Evolutionary conservation across 1,140 invertebrate genomes (phyloP), one percentile per base, ranked within the genome.

Genomic region (Mizuhopecten yessoensis): DNA sequence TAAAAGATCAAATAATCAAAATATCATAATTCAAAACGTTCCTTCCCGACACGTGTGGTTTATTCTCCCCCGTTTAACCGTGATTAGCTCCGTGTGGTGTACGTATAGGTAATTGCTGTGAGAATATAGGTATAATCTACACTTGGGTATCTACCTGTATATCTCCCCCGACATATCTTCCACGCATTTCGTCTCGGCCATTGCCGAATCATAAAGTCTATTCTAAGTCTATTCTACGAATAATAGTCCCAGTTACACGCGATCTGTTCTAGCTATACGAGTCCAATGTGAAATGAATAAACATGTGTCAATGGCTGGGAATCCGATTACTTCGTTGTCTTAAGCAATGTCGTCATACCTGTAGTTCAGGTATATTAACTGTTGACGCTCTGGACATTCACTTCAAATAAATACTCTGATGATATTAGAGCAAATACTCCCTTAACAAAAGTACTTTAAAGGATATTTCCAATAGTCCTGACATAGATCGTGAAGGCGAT

Each of bases 181-280:
- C 36, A 39, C 5, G 5, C 13, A 39, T 39, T 39, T 75, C 57
- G 57, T 75, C 23, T 75, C 57, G 57, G 57, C 57, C 11, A 75
- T 75, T 75, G 57, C 57, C 57, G 57, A 75, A 75, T 75, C n/a
- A 75, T 75, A 75, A 75, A 75, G 57, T 75, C 57, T 75, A 5
- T 75, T 75, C 5, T 75, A 75, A 75, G 57, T 75, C 57, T 75
- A 5, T 75, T 75, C 5, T 75, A 75, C 57, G 5, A 75, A 29
- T 75, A 29, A 75, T n/a, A 75, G n/a, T n/a, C 42, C 57, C 3
- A 75, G 9, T 75, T 29, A 75, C 1, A 45, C 42, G 42, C 42
- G 9, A 45, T 13, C 9, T 10, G 57, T n/a, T 7, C 23, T 29
- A 3, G 0, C n/a, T 17, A 29, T 5, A n/a, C 57, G 17, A 17